Evolutionary conservation across 2,888 invertebrate genomes (phyloP).

Genomic region (Phyto melanocephala): DNA sequence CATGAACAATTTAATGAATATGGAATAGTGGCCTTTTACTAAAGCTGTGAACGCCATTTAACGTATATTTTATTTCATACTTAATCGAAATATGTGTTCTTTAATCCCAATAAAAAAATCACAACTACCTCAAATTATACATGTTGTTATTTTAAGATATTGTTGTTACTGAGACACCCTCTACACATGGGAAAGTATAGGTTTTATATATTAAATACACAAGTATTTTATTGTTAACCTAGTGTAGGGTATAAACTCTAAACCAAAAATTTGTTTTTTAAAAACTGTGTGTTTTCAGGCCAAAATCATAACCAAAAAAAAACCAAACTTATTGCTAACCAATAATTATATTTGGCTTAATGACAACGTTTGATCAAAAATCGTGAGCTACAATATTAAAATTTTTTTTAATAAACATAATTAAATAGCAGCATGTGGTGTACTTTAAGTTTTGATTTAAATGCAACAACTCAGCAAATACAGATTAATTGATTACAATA

Average conservation of each 20-base stretch:
- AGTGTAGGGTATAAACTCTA: slow-evolving; percentile 3
- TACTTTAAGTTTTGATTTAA: slow-evolving; percentile 20
- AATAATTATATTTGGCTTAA: slow-evolving; percentile 43
- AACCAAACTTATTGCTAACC: slow-evolving; percentile 6
- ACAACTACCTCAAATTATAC: too few species aligned
- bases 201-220: too few species aligned
- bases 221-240: too few species aligned
- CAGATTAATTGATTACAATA: background rate
- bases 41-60: too few species aligned
- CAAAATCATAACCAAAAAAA: background rate
- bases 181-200: too few species aligned
- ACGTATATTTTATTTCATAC: too few species aligned
- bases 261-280: background rate
- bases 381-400: slow-evolving; percentile 38
- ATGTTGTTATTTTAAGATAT: too few species aligned
- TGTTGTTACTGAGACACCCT: too few species aligned
- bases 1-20: too few species aligned
- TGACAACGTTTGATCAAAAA: slow-evolving; percentile 25
- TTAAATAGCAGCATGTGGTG: slow-evolving; percentile 46
- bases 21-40: too few species aligned
- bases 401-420: slow-evolving; percentile 48
- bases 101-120: too few species aligned
- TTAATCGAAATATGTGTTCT: too few species aligned
- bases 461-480: background rate
- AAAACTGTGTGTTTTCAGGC: background rate